phyloP scores from a whole-genome alignment of 2,113 vertebrate genomes.

The Periophthalmodon schlosseri region DNA sequence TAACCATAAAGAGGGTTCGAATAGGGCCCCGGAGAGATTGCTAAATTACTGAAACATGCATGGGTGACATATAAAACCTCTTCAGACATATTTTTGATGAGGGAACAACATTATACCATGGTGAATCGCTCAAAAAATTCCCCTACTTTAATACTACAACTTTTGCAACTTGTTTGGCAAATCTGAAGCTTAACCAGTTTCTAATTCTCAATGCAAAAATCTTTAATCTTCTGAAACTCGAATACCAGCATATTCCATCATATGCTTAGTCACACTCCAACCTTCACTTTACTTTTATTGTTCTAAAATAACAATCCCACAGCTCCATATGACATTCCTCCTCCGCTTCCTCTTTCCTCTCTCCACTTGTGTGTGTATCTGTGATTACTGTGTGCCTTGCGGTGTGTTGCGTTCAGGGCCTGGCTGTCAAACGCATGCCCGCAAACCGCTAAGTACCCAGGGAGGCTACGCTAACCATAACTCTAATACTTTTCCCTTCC shows the following conservation, averaged over 20 bases:
- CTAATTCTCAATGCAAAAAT: background rate
- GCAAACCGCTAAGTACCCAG: slow-evolving; percentile 2
- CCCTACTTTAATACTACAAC: too few relatives aligned
- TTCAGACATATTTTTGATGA: too few relatives aligned
- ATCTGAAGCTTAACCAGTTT: background rate
- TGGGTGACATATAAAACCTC: too few relatives aligned
- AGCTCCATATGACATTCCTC: slow-evolving; percentile 32
- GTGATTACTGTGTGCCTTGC: slow-evolving; percentile 21
- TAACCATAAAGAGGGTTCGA: too few relatives aligned
- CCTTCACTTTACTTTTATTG: background rate
- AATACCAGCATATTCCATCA: background rate
- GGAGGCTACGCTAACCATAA: slow-evolving; percentile 2
- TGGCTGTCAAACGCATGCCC: slow-evolving; percentile 14
- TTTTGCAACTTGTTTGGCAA: background rate
- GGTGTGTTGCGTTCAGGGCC: slow-evolving; percentile 18
- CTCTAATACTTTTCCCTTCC: slow-evolving; percentile 1
- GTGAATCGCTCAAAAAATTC: too few relatives aligned
- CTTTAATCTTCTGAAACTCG: background rate
- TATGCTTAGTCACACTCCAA: background rate
- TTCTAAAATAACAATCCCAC: slow-evolving; percentile 1
- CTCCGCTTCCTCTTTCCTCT: background rate
- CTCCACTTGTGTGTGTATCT: slow-evolving; percentile 8
- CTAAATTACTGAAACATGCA: too few relatives aligned
- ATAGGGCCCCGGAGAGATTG: too few relatives aligned
- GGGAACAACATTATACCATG: too few relatives aligned